A percentile compares a stretch with the other conserved stretches of the same genome.
phyloP scores from a whole-genome alignment of 2,113 vertebrate species.

The Oxyruncus cristatus region DNA sequence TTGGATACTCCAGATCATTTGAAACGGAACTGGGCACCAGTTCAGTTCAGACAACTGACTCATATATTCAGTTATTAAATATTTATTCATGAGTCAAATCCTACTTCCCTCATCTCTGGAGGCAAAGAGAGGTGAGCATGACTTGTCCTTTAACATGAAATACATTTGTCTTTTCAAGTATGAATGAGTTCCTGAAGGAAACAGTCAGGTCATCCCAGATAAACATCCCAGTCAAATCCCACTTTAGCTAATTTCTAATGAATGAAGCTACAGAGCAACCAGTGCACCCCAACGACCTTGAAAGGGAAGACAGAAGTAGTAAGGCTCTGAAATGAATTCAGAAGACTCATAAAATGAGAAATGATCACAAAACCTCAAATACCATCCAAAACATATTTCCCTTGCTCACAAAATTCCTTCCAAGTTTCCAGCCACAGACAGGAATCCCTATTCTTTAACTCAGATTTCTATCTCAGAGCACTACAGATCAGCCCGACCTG shows the following conservation, averaged over 20 bases:
- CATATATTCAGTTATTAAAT: accelerated
- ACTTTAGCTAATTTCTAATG: background rate
- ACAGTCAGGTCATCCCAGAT: background rate
- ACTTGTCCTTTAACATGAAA: background rate
- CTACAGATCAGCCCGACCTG: background rate
- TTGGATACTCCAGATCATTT: background rate
- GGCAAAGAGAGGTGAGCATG: background rate
- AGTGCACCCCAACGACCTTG: background rate
- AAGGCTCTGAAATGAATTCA: background rate
- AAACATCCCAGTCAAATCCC: background rate
- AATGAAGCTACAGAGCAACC: background rate
- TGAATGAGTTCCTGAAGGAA: background rate
- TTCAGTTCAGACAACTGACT: background rate
- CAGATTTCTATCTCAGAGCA: background rate
- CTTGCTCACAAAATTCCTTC: background rate
- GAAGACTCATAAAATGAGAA: background rate
- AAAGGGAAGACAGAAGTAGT: background rate
- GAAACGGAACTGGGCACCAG: background rate
- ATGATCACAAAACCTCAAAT: background rate
- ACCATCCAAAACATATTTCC: background rate
- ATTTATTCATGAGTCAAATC: background rate
- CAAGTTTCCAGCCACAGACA: background rate
- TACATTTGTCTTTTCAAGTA: background rate
- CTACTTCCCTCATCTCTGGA: background rate
- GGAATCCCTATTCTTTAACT: background rate